phyloP scores from a whole-genome alignment of 2,113 vertebrate genomes.

The Myotis lucifugus region DNA sequence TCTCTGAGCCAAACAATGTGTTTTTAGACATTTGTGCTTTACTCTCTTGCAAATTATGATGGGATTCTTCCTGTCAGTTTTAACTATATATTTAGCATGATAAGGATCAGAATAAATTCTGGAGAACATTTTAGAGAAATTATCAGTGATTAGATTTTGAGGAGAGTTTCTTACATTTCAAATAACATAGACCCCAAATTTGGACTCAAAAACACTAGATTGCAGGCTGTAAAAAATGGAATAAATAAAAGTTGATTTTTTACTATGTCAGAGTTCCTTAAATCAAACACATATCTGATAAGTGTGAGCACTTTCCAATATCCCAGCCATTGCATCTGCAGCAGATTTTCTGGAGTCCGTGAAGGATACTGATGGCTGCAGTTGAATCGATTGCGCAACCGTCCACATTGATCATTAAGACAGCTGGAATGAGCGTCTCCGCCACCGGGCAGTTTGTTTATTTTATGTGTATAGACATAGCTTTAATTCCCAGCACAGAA shows the following conservation, averaged over 20 bases:
- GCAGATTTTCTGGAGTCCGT: neutral
- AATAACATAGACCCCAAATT: neutral
- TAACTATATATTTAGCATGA: neutral
- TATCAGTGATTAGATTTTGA: neutral
- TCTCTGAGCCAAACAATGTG: slow-evolving; percentile 6
- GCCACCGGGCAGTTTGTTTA: neutral
- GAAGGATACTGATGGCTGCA: slow-evolving; percentile 21
- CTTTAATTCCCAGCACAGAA: slow-evolving; percentile 20
- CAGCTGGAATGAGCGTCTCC: neutral
- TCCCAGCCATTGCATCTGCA: neutral
- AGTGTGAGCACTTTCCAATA: neutral
- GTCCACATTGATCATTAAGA: slow-evolving; percentile 37
- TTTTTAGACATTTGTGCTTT: slow-evolving; percentile 4
- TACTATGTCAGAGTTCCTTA: neutral
- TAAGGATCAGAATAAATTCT: neutral
- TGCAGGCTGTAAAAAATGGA: neutral
- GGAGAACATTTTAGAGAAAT: slow-evolving; percentile 29
- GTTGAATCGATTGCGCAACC: neutral
- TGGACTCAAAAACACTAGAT: neutral
- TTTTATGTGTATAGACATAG: neutral
- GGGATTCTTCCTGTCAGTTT: neutral
- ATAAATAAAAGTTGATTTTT: neutral
- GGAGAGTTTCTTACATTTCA: neutral
- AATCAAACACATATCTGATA: neutral
- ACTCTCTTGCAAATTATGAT: neutral